phyloP scores from a whole-genome alignment of 2,888 invertebrate species.

The Hemistola chrysoprasaria region DNA sequence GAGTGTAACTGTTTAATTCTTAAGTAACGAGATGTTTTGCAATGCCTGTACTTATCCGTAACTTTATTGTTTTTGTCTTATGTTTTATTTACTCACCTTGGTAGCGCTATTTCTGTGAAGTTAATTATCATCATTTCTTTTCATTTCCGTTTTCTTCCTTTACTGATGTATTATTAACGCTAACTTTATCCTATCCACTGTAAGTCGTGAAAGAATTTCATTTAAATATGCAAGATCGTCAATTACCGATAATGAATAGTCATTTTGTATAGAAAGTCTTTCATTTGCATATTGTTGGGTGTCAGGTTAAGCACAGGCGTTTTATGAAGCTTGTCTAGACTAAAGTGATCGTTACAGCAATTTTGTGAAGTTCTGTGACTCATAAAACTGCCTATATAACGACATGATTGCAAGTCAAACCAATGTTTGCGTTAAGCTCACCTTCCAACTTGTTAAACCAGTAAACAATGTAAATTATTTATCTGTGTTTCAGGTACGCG shows the following conservation, averaged over 20 bases:
- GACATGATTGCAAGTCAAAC: slow-evolving; percentile 4
- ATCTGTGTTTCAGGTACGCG: slow-evolving; percentile 51
- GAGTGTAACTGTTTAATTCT: slow-evolving; percentile 41
- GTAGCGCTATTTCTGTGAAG: background rate
- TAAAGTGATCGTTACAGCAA: slow-evolving; percentile 27
- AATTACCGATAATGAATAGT: too few species aligned
- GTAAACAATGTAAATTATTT: slow-evolving; percentile 3
- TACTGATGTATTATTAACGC: too few species aligned
- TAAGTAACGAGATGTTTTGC: slow-evolving; percentile 32
- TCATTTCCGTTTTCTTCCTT: too few species aligned
- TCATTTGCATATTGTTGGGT: slow-evolving; percentile 1
- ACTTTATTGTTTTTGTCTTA: slow-evolving; percentile 10
- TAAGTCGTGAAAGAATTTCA: too few species aligned
- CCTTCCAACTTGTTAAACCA: slow-evolving; percentile 1
- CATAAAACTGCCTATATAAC: slow-evolving; percentile 35
- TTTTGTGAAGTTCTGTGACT: slow-evolving; percentile 38
- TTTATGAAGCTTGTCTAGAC: slow-evolving; percentile 6
- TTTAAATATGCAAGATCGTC: too few species aligned
- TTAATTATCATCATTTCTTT: background rate
- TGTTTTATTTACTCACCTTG: too few species aligned
- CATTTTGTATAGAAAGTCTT: background rate
- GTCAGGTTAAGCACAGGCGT: slow-evolving; percentile 1
- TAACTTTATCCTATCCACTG: too few species aligned
- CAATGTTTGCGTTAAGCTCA: slow-evolving; percentile 9
- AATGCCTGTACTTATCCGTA: slow-evolving; percentile 18